Evolutionary conservation across 2,888 invertebrate genomes (phyloP).

Genomic region (Pseudococcus viburni): DNA sequence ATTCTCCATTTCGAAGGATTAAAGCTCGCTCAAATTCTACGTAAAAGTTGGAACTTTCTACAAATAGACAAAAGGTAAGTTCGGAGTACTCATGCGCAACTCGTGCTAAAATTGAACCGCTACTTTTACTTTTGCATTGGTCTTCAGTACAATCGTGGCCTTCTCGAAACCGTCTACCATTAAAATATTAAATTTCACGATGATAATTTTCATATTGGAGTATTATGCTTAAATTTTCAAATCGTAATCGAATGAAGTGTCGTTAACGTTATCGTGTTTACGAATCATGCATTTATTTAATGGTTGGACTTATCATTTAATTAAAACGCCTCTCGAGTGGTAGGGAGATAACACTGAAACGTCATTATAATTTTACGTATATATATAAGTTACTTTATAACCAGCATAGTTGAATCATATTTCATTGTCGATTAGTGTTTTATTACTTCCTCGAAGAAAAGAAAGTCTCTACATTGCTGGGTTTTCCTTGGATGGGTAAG

Average conservation of each 20-base stretch:
- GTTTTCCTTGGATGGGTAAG: constrained; percentile 68
- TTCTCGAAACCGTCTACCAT: background rate
- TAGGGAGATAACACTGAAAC: constrained; percentile 59
- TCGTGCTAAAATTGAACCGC: background rate
- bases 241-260: constrained; percentile 40
- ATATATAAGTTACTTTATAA: constrained; percentile 48
- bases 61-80: background rate
- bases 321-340: constrained; percentile 62
- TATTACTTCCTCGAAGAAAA: constrained; percentile 16
- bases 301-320: constrained; percentile 54
- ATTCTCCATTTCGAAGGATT: too few relatives aligned
- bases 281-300: constrained; percentile 45
- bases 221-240: constrained; percentile 43
- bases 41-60: background rate
- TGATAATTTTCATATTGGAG: constrained; percentile 8
- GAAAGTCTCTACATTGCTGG: constrained; percentile 53
- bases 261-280: constrained; percentile 9
- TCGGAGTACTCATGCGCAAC: constrained; percentile 34
- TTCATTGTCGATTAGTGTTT: constrained; percentile 40
- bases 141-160: constrained; percentile 18
- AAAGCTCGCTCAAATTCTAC: background rate
- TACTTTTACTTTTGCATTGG: constrained; percentile 22
- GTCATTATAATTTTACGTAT: constrained; percentile 26
- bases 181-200: background rate
- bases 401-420: constrained; percentile 30